These are phyloP conservation scores for Acanthisitta chloris DNA, from an alignment of 2,113 vertebrate genomes.

Conservation along the genomic window DNA sequence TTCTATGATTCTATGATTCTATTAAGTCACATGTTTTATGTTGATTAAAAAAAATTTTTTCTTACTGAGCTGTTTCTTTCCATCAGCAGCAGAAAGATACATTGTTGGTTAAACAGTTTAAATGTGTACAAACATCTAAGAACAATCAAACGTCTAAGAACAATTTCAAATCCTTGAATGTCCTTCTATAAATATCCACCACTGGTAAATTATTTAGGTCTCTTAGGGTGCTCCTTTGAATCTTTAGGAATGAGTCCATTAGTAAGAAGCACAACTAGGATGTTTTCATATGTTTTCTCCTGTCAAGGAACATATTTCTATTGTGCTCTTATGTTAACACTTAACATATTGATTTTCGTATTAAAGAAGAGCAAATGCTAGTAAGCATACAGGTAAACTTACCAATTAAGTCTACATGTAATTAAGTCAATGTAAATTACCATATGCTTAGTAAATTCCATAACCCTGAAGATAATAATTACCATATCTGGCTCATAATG, in stretches of 20 bases:
- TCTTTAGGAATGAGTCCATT: neutral
- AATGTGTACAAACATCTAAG: neutral
- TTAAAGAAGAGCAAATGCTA: neutral
- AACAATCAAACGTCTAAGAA: neutral
- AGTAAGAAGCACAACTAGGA: neutral
- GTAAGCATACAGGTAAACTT: neutral
- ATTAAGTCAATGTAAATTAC: slow-evolving; percentile 36
- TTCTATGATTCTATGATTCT: too few relatives aligned
- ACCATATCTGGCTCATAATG: neutral
- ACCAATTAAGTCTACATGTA: slow-evolving; percentile 4
- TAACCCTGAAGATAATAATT: slow-evolving; percentile 26
- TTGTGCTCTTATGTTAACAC: neutral
- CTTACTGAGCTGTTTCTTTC: too few relatives aligned
- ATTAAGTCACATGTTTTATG: too few relatives aligned
- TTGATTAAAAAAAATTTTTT: too few relatives aligned
- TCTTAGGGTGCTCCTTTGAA: neutral
- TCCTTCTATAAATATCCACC: neutral
- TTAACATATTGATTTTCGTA: neutral
- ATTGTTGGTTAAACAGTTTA: too few relatives aligned
- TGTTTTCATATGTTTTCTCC: neutral
- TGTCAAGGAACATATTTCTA: neutral
- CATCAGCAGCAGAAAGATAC: too few relatives aligned
- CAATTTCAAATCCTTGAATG: neutral
- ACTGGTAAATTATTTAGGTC: neutral
- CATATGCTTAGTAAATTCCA: slow-evolving; percentile 6